Conservation (phyloP, 2,888 invertebrate species). For the Acanthosepion lycidas region DNA sequence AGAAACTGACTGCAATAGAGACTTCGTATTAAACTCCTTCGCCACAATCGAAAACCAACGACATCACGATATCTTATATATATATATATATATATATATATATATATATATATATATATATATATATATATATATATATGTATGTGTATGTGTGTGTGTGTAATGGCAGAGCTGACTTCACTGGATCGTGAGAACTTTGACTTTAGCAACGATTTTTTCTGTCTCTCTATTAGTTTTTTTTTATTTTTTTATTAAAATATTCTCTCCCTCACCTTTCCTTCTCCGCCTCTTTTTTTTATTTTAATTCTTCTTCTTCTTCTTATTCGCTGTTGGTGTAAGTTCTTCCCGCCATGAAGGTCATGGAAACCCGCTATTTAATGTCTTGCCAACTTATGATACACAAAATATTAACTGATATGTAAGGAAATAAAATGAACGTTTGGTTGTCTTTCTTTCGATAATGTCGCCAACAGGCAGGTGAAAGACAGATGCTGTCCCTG, state of each 20-base stretch:
- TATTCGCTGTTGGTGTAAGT: not conserved
- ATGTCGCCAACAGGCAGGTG: not conserved
- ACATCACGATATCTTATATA: too few relatives aligned
- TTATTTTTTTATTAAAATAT: not conserved
- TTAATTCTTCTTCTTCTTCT: not conserved
- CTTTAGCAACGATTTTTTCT: not conserved
- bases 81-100: too few relatives aligned
- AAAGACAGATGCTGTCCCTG: conserved; percentile 17
- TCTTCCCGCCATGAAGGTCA: not conserved
- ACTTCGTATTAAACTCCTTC: too few relatives aligned
- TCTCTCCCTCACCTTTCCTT: not conserved
- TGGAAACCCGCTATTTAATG: not conserved
- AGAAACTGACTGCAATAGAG: too few relatives aligned
- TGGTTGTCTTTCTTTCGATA: not conserved
- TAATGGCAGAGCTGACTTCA: not conserved
- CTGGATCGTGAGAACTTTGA: not conserved
- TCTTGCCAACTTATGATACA: not conserved
- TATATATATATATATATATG: too few relatives aligned
- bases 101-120: too few relatives aligned
- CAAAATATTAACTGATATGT: not conserved
- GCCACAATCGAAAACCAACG: too few relatives aligned
- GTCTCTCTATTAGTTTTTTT: not conserved
- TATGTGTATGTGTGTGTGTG: too few relatives aligned
- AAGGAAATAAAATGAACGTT: not conserved
- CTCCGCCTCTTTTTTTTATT: not conserved